Evolutionary conservation across 2,888 invertebrate genomes (phyloP).

Genomic region (Loripinus fragilis): DNA sequence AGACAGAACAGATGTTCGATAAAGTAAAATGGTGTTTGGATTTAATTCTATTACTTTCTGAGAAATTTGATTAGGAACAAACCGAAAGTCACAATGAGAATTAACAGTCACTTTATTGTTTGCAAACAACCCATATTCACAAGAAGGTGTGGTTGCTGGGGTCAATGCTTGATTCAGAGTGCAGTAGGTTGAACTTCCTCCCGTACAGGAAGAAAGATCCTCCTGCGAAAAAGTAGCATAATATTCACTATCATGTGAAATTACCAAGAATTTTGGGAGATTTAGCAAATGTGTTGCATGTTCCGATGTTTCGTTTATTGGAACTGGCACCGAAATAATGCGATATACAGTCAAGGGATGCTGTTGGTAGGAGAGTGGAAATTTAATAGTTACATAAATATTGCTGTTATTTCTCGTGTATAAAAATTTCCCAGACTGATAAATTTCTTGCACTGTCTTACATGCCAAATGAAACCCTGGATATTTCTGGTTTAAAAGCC

Average conservation of each 20-base stretch:
- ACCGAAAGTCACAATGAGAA: slow-evolving; percentile 18
- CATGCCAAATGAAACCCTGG: slow-evolving; percentile 21
- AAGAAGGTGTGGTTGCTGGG: slow-evolving; percentile 23
- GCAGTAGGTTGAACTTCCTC: slow-evolving; percentile 20
- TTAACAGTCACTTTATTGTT: no score
- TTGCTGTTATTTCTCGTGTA: slow-evolving; percentile 29
- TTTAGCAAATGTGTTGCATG: slow-evolving; percentile 46
- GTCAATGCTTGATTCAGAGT: slow-evolving; percentile 10
- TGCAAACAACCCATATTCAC: background rate
- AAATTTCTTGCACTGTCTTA: background rate
- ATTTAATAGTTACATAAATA: slow-evolving; percentile 37
- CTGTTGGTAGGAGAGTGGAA: slow-evolving; percentile 19
- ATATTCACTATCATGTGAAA: slow-evolving; percentile 37
- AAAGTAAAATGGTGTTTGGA: slow-evolving; percentile 20
- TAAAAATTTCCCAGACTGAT: slow-evolving; percentile 27
- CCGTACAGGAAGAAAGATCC: slow-evolving; percentile 26
- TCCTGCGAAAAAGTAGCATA: slow-evolving; percentile 28
- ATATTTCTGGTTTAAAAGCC: slow-evolving; percentile 20
- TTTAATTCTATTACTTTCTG: slow-evolving; percentile 29
- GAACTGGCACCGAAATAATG: slow-evolving; percentile 42
- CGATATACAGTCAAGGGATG: slow-evolving; percentile 36
- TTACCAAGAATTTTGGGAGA: slow-evolving; percentile 25
- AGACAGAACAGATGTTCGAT: slow-evolving; percentile 7
- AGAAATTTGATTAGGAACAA: slow-evolving; percentile 23
- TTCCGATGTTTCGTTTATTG: slow-evolving; percentile 44